Base-by-base conservation (phyloP, 1,140 invertebrate species). In the Drosophila neocordata region DNA sequence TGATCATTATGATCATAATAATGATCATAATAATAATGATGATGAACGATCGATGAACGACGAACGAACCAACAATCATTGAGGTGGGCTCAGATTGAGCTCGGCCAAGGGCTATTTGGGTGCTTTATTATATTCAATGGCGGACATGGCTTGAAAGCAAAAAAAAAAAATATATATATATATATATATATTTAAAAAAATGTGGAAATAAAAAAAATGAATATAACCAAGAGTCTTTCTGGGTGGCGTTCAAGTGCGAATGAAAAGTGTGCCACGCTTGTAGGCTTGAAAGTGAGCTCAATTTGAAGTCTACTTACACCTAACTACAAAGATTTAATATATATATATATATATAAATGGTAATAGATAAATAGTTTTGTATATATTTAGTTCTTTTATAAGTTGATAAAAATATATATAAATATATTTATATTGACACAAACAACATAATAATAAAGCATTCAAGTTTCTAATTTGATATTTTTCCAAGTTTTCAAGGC, bases 201-300 rank as follows among this genome's bases (percentile, higher is more conserved):
- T 6, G 27, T 6, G 27, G 27, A 31, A 31, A 31, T 6, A 31
- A 1, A 31, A 31, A 31, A 31, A 5, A 24, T 18, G 27, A 12
- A 34, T 15, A 56, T 34, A 56, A 56, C 15, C 41, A 48, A 48
- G 31, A 34, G 31, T 22, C 62, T 65, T 38, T 44, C 59, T 77
- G 60, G 73, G 73, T 76, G 73, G 22, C 60, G 57, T 58, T 84
- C 55, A 48, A 85, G 81, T 81, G 74, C 69, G 44, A 52, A 56
- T 61, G 31, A 78, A 87, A 87, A 87, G 82, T 87, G 82, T 87
- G 82, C 82, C 83, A 88, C 74, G 51, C 58, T 61, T 59, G 57
- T 81, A 81, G 81, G 77, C 81, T 78, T 77, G 68, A 83, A 84
- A 79, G 68, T 52, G 48, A 67, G 38, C 70, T 55, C 11, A 67